Percentiles rank a stretch among this genome's conserved stretches.
Conservation (phyloP, 2,888 invertebrate species). For the Bembecia ichneumoniformis region DNA sequence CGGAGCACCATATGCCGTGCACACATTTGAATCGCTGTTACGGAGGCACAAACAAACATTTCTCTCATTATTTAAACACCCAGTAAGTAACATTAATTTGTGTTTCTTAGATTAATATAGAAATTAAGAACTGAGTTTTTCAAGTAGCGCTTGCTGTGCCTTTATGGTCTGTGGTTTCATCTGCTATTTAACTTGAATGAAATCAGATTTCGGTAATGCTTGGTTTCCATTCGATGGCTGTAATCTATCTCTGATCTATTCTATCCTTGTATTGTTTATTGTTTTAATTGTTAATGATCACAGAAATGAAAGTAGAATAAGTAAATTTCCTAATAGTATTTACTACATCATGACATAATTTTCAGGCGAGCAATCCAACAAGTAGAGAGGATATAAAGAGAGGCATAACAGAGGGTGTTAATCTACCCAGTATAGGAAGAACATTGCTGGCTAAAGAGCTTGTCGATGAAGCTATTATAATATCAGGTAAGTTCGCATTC, state of each 20-base stretch:
- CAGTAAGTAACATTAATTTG: constrained; percentile 72
- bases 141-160: too few relatives aligned
- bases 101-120: not conserved
- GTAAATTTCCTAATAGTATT: too few relatives aligned
- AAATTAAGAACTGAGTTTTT: too few relatives aligned
- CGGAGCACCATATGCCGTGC: constrained; percentile 72
- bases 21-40: constrained; percentile 81
- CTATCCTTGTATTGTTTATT: not conserved
- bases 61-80: constrained; percentile 85
- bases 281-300: not conserved
- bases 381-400: constrained; percentile 86
- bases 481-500: constrained; percentile 71
- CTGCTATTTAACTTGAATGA: too few relatives aligned
- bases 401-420: constrained; percentile 83
- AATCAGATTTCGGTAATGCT: too few relatives aligned
- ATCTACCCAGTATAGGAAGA: constrained; percentile 80
- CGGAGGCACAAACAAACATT: constrained; percentile 90
- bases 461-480: constrained; percentile 92
- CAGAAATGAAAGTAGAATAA: too few relatives aligned
- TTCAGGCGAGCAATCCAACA: constrained; percentile 82
- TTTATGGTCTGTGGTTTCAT: too few relatives aligned
- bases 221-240: too few relatives aligned
- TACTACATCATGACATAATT: constrained; percentile 4
- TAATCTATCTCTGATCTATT: not conserved
- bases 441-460: constrained; percentile 86